Conservation (phyloP, 1,140 invertebrate genomes). For the Drosophila hydei region DNA sequence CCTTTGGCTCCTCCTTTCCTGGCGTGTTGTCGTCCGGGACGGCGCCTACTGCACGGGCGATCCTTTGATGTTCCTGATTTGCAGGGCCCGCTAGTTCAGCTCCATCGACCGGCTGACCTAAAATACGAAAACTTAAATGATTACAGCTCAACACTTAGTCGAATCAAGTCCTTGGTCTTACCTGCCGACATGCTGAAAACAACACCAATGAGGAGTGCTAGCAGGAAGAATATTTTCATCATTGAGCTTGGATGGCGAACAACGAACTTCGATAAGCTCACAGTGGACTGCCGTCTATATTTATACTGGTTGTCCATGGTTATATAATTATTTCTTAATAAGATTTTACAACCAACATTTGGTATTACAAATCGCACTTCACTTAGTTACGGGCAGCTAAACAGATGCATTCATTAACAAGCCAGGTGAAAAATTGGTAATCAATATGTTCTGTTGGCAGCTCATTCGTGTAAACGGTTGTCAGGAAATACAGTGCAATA, state of each 20-base stretch:
- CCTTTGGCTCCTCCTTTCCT: slow-evolving; percentile 27
- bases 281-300: slow-evolving; percentile 1
- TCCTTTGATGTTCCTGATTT: slow-evolving; percentile 1
- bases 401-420: not conserved
- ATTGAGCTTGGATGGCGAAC: slow-evolving; percentile 33
- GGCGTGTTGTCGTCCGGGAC: not conserved
- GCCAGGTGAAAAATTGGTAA: not conserved
- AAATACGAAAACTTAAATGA: not conserved
- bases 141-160: not conserved
- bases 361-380: not conserved
- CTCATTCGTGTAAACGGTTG: no score
- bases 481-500: no score
- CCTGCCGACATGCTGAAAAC: slow-evolving; percentile 48
- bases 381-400: not conserved
- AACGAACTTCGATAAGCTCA: slow-evolving; percentile 41
- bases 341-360: slow-evolving; percentile 2
- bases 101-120: not conserved
- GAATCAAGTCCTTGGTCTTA: slow-evolving; percentile 6
- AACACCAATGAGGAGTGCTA: slow-evolving; percentile 45
- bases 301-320: slow-evolving; percentile 33
- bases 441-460: not conserved
- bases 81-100: no score
- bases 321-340: not conserved
- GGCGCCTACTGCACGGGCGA: slow-evolving; percentile 16
- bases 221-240: slow-evolving; percentile 54